Base-by-base conservation (phyloP, 1,140 invertebrate genomes). In the Triops cancriformis region DNA sequence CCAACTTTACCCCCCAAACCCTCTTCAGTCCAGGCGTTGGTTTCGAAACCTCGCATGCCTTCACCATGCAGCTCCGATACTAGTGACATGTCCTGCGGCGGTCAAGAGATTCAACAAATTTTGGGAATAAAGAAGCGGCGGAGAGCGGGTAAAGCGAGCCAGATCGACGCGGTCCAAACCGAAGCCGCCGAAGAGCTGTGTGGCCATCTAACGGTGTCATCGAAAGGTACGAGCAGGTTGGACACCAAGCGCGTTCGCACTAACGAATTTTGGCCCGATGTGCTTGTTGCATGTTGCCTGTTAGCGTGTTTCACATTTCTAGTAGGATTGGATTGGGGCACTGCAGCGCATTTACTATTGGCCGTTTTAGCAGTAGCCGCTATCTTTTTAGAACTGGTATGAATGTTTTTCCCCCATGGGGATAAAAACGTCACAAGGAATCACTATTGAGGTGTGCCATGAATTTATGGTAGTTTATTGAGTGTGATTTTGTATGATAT, bases 261-360 rank as follows among this genome's bases (percentile, higher is more conserved):
- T 10, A 64, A 64, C 51, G 51, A 14, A n/a, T 43, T 72, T 51
- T 51, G 73, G 45, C 77, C 75, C 76, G 74, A 77, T 43, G 23
- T 78, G 74, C 14, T 26, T 78, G 37, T 74, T 85, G 88, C 88
- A 87, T 89, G 88, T 83, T 90, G 89, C 84, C 87, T 88, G 80
- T 82, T 90, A 86, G 88, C 88, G 87, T 88, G 87, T 84, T 86
- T 87, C 79, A 87, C 88, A 82, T 88, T 89, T 84, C 83, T 90
- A 83, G 87, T 87, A 81, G 87, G 87, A 78, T 82, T 88, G 83
- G 90, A 91, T 86, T 87, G 89, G 84, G 85, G 90, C 83, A 88
- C 89, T 82, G 84, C 90, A 82, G 86, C 90, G 81, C 88, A 90
- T 83, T 86, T 91, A 82, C 83, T 91, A 80, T 26, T 76, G 18